A percentile compares a stretch with the other conserved stretches of the same genome.
phyloP scores from a whole-genome alignment of 2,888 invertebrate genomes.

The Chalcosyrphus nemorum region DNA sequence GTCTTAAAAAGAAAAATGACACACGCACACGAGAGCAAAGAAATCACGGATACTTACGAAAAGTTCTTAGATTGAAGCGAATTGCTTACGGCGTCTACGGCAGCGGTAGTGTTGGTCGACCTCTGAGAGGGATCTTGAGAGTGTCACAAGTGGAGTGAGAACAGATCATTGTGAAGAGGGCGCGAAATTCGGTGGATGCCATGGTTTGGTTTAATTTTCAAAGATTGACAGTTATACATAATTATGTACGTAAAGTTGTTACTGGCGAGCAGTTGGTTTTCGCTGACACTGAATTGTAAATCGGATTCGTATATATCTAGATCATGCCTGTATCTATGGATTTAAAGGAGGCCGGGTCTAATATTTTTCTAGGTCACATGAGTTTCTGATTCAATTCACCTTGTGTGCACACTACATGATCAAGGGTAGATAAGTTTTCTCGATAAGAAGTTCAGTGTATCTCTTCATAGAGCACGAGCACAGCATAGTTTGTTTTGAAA shows the following conservation, averaged over 20 bases:
- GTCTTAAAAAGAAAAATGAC: slow-evolving; percentile 35
- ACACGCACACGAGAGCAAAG: slow-evolving; percentile 16
- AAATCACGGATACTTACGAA: slow-evolving; percentile 23
- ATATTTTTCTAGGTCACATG: background rate
- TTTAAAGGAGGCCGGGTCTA: background rate
- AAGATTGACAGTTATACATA: background rate
- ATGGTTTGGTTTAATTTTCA: background rate
- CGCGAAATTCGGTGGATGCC: background rate
- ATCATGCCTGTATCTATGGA: background rate
- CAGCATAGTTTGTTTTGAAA: slow-evolving; percentile 17
- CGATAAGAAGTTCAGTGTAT: slow-evolving; percentile 7
- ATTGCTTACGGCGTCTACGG: background rate
- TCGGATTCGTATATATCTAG: background rate
- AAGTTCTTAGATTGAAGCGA: slow-evolving; percentile 24
- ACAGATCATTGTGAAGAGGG: slow-evolving; percentile 16
- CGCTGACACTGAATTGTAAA: background rate
- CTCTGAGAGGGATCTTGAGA: slow-evolving; percentile 29
- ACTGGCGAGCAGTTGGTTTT: background rate
- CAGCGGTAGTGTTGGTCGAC: background rate
- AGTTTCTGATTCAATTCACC: background rate
- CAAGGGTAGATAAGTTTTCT: slow-evolving; percentile 17
- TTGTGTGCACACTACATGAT: background rate
- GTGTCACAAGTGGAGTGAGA: slow-evolving; percentile 18
- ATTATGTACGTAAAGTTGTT: background rate
- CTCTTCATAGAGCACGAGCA: background rate